Conservation (phyloP, 2,888 invertebrate genomes). For the Podabrus alpinus region DNA sequence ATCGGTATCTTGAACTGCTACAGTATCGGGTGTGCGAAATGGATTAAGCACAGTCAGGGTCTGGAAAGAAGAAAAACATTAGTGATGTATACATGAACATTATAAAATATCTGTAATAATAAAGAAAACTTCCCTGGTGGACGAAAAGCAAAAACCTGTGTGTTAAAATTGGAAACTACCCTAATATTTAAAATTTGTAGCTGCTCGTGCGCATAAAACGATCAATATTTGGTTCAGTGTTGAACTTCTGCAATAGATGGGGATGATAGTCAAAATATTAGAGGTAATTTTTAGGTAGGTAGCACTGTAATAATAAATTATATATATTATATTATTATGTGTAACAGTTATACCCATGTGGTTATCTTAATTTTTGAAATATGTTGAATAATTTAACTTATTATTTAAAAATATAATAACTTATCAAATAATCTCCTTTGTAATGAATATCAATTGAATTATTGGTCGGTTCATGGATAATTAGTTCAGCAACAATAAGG, state of each 20-base stretch:
- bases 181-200: background rate
- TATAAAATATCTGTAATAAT: background rate
- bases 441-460: background rate
- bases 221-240: background rate
- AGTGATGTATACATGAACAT: too few relatives aligned
- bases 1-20: slow-evolving; percentile 69
- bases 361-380: background rate
- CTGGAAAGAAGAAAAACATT: slow-evolving; percentile 46
- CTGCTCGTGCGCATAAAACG: background rate
- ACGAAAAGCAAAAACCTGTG: background rate
- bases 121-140: background rate
- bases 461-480: background rate
- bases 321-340: too few relatives aligned
- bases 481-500: background rate
- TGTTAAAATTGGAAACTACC: background rate
- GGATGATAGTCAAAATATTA: background rate
- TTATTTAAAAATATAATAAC: too few relatives aligned
- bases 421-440: background rate
- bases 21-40: slow-evolving; percentile 61
- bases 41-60: slow-evolving; percentile 77
- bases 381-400: background rate
- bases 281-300: background rate
- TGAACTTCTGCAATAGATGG: background rate
- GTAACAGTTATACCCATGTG: too few relatives aligned
- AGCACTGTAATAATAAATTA: too few relatives aligned